phyloP scores from a whole-genome alignment of 2,113 vertebrate species.

The Apodemus speciosus region DNA sequence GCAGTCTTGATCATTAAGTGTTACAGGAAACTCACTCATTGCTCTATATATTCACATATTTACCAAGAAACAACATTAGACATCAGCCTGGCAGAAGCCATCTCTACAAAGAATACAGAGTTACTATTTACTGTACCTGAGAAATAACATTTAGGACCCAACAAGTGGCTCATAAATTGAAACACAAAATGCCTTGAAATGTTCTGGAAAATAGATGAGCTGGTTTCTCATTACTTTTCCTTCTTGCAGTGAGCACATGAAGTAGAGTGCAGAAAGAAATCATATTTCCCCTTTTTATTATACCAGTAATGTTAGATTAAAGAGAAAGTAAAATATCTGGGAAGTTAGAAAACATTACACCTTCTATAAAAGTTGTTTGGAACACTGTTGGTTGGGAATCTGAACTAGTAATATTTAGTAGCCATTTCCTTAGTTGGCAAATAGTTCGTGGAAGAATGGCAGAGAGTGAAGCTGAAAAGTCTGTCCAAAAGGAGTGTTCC shows the following conservation, averaged over 20 bases:
- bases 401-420: background rate
- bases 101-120: background rate
- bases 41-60: background rate
- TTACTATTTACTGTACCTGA: background rate
- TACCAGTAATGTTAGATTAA: background rate
- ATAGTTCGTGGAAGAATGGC: background rate
- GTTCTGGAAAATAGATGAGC: constrained; percentile 29
- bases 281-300: background rate
- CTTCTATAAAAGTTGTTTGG: background rate
- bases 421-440: background rate
- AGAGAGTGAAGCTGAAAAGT: background rate
- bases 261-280: background rate
- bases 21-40: background rate
- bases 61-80: background rate
- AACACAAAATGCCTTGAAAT: constrained; percentile 43
- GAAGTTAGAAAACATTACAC: background rate
- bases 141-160: background rate
- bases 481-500: background rate
- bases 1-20: background rate
- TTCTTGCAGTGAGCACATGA: constrained; percentile 42
- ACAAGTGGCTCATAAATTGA: background rate
- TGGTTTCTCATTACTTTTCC: background rate
- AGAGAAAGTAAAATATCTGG: constrained; percentile 24
- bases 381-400: background rate
- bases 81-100: background rate